Evolutionary conservation across 35 echinoderm and acorn worm genomes (phyloP).

Genomic region (Holothuria glaberrima): DNA sequence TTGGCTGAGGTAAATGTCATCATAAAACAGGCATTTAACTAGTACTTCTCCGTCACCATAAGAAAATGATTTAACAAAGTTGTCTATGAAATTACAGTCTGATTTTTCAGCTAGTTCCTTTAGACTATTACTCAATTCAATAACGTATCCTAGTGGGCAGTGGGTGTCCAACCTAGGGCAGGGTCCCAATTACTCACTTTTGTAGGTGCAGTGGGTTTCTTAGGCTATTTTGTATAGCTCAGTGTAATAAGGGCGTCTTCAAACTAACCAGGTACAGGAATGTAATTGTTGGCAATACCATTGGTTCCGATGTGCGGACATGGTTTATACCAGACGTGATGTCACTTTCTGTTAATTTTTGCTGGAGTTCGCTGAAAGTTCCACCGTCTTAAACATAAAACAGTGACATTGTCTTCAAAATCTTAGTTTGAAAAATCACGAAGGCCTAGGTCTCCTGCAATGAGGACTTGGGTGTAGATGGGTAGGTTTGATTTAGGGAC

Average conservation of each 20-base stretch:
- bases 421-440: slow-evolving; percentile 9
- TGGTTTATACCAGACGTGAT: background rate
- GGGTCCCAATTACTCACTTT: background rate
- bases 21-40: background rate
- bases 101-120: slow-evolving; percentile 12
- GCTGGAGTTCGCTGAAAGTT: background rate
- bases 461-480: background rate
- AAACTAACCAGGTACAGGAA: background rate
- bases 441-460: background rate
- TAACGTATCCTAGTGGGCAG: background rate
- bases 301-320: background rate
- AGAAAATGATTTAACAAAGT: background rate
- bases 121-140: background rate
- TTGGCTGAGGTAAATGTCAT: background rate
- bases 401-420: slow-evolving; percentile 15
- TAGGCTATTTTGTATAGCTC: background rate
- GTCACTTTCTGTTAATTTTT: slow-evolving; percentile 10
- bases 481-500: background rate
- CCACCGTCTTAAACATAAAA: slow-evolving; percentile 24
- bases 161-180: slow-evolving; percentile 3
- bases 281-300: background rate
- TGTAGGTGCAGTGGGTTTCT: background rate
- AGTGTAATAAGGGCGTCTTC: slow-evolving; percentile 9
- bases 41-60: slow-evolving; percentile 13
- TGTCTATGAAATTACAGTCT: background rate